Evolutionary conservation across 2,797 vertebrate species (phyloP).

Genomic region (Leptatherina wallacei): DNA sequence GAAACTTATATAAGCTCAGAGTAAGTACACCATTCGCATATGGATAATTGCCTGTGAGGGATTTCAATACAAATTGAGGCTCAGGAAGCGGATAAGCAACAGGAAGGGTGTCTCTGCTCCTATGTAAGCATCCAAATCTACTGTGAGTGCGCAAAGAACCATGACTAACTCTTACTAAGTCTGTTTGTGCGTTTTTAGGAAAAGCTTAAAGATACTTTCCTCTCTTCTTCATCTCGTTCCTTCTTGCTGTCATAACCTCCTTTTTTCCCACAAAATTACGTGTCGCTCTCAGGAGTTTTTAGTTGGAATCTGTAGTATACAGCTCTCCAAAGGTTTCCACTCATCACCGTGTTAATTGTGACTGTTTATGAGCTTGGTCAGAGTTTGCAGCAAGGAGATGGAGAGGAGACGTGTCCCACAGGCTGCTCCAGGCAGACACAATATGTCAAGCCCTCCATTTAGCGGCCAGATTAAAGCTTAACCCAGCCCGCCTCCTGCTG

Average conservation of each 20-base stretch:
- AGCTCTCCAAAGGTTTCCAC: slow-evolving; percentile 20
- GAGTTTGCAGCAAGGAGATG: slow-evolving; percentile 39
- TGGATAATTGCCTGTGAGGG: slow-evolving; percentile 85
- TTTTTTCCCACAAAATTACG: slow-evolving; percentile 16
- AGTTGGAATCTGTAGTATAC: slow-evolving; percentile 24
- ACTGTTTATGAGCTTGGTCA: slow-evolving; percentile 33
- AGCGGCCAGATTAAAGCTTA: slow-evolving; percentile 85
- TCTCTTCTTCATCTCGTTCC: slow-evolving; percentile 60
- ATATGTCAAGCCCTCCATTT: slow-evolving; percentile 81
- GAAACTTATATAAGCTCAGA: slow-evolving; percentile 82
- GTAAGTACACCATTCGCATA: slow-evolving; percentile 82
- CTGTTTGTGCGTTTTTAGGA: slow-evolving; percentile 80
- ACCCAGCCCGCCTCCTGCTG: slow-evolving; percentile 75
- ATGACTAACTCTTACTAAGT: slow-evolving; percentile 84
- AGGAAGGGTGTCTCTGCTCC: slow-evolving; percentile 83
- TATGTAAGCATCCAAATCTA: slow-evolving; percentile 84
- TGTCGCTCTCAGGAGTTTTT: slow-evolving; percentile 44
- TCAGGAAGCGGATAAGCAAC: slow-evolving; percentile 84
- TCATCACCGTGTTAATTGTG: slow-evolving; percentile 41
- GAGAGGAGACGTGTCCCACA: slow-evolving; percentile 35
- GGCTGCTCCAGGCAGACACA: slow-evolving; percentile 72
- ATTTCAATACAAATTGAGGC: slow-evolving; percentile 86
- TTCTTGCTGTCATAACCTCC: slow-evolving; percentile 62
- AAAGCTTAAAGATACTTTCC: slow-evolving; percentile 77
- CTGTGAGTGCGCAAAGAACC: slow-evolving; percentile 83